phyloP scores from a whole-genome alignment of 2,113 vertebrate species.

The Hyaena hyaena region DNA sequence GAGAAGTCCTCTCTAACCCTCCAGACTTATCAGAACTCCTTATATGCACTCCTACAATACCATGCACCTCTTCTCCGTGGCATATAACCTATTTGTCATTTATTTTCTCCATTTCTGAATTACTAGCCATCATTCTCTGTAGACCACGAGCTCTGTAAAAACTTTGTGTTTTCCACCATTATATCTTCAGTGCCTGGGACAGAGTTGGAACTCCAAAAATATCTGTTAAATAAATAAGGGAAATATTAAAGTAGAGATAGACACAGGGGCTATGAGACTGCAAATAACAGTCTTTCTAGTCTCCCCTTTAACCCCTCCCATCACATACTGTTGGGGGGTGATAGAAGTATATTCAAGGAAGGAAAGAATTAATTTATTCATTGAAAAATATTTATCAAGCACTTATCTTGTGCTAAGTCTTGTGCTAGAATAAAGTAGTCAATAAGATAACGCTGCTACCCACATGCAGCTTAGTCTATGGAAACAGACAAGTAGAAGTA shows the following conservation, averaged over 20 bases:
- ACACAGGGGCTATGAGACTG: neutral
- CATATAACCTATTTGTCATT: neutral
- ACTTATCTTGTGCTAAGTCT: neutral
- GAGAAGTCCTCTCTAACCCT: neutral
- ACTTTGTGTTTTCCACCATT: neutral
- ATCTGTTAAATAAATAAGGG: neutral
- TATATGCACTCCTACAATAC: neutral
- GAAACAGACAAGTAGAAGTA: neutral
- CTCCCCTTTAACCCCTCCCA: neutral
- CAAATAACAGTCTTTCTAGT: neutral
- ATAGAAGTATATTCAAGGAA: neutral
- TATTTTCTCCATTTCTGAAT: neutral
- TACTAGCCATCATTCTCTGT: neutral
- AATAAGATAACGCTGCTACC: neutral
- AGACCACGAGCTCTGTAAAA: neutral
- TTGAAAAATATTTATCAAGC: neutral
- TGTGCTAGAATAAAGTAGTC: neutral
- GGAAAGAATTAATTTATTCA: neutral
- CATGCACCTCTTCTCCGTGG: neutral
- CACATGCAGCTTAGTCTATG: neutral
- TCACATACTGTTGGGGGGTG: neutral
- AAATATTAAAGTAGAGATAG: neutral
- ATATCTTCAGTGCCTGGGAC: neutral
- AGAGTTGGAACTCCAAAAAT: neutral
- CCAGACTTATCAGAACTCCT: neutral